Base-by-base conservation (phyloP, 2,797 vertebrate species). In the Helarctos malayanus region DNA sequence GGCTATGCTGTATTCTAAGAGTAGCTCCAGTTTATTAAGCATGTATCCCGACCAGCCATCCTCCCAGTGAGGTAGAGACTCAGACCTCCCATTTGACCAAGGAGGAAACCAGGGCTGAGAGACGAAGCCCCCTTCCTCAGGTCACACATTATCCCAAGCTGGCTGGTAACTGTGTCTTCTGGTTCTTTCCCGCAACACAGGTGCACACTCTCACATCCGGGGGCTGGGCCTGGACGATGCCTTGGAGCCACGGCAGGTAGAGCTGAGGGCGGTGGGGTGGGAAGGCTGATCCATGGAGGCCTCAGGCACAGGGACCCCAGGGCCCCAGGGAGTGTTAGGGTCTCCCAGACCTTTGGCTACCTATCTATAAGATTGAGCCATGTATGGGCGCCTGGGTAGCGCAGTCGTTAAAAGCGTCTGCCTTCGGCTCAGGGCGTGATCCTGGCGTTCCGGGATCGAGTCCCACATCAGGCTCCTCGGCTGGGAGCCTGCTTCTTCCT, bases 171-270 rank as follows among this genome's bases (percentile, higher is more conserved):
- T 0, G 0, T 27, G 18, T 25, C 49, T 59, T 47, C 56, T 45
- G 52, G 16, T 92, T 89, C 49, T 83, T 65, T 57, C 32, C 3
- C 54, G 12, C 0, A 2, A n/a, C 0, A 0, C 75, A 99, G 99
- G 99, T 2, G 99, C 99, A 25, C 99, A 99, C 98, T 99, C 99
- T 97, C 99, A 99, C 98, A 99, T 99, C 78, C 99, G 99, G 92
- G 99, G 99, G 3, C 99, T 99, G 94, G 99, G 99, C n/a, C 98
- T 99, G 97, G 99, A 99, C 63, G 99, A 99, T 98, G 99, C 99
- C 71, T 98, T 99, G 99, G 99, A 99, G 96, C 99, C 99, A 12
- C 99, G 99, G 98, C 99, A 99, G 99, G 99, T 99, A 99, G 32
- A 1, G 23, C 23, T 3, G 7, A 15, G 16, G 29, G 32, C 9